Evolutionary conservation across 2,113 vertebrate genomes (phyloP).

Genomic region (Nothocercus nigrocapillus): DNA sequence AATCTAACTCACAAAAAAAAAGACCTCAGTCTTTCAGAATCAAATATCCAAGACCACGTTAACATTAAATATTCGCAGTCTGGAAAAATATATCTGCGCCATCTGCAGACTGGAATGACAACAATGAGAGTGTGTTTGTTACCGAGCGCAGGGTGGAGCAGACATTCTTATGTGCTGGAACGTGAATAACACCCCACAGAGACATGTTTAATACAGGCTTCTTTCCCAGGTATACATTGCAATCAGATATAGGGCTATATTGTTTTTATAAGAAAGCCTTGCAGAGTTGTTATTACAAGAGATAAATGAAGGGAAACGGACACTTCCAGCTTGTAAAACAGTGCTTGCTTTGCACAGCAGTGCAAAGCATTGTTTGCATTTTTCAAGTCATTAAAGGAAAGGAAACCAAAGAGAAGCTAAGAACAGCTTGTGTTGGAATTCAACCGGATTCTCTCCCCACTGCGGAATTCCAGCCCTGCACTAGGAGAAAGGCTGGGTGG

Average conservation of each 20-base stretch:
- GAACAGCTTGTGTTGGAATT: constrained; percentile 69
- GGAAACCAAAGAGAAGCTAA: constrained; percentile 53
- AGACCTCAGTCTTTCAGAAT: background rate
- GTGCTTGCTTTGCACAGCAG: constrained; percentile 49
- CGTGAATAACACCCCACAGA: constrained; percentile 37
- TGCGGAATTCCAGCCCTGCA: constrained; percentile 44
- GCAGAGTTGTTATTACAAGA: constrained; percentile 55
- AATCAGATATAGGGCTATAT: constrained; percentile 15
- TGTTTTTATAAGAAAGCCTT: constrained; percentile 40
- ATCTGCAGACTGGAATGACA: constrained; percentile 65
- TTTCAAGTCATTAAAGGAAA: constrained; percentile 68
- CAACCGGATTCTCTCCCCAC: constrained; percentile 56
- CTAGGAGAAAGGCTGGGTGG: constrained; percentile 55
- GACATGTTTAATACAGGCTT: constrained; percentile 38
- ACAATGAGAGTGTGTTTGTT: constrained; percentile 56
- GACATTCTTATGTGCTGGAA: constrained; percentile 51
- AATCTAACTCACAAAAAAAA: background rate
- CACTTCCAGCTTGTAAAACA: constrained; percentile 50
- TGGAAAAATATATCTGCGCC: constrained; percentile 41
- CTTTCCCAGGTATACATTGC: constrained; percentile 3
- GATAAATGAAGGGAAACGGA: constrained; percentile 71
- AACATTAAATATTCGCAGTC: background rate
- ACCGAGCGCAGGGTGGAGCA: constrained; percentile 54
- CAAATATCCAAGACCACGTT: background rate
- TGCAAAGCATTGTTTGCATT: constrained; percentile 66